Percentiles rank a stretch among this genome's conserved stretches.
Conservation (phyloP, 64 coral and sea anemone species). For the Porites australiensis region DNA sequence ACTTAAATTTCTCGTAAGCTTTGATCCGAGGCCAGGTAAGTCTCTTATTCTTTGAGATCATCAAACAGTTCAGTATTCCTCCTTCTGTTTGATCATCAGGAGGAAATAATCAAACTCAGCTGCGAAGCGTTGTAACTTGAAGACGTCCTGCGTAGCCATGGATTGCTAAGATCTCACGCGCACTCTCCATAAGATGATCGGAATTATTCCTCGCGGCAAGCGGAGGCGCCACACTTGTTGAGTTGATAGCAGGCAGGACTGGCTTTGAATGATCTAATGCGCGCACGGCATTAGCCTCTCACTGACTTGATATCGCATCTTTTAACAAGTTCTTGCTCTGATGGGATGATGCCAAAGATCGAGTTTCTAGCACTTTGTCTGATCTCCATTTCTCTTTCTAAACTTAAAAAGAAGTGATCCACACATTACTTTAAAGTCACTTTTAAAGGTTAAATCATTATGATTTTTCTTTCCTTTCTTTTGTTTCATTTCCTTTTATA, state of each 20-base stretch:
- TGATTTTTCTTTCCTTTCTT: too few species aligned
- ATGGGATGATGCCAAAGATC: neutral
- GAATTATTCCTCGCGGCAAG: neutral
- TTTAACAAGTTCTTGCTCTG: too few species aligned
- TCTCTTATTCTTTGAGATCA: conserved; percentile 6
- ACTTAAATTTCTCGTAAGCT: neutral
- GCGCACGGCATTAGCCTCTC: too few species aligned
- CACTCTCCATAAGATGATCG: conserved; percentile 6
- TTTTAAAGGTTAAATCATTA: too few species aligned
- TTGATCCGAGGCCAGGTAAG: neutral
- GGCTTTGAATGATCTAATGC: neutral
- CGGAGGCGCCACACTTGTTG: too few species aligned
- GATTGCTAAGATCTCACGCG: neutral
- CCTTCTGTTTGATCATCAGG: neutral
- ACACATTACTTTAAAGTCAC: too few species aligned
- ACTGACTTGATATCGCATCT: too few species aligned
- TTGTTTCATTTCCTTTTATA: too few species aligned
- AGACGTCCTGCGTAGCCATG: too few species aligned
- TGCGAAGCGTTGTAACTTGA: too few species aligned
- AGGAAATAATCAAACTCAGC: neutral
- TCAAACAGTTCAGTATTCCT: neutral
- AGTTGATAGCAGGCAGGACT: neutral
- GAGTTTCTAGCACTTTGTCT: too few species aligned
- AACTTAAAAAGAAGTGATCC: too few species aligned
- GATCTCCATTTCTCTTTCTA: neutral